Evolutionary conservation across 2,797 vertebrate genomes (phyloP), one percentile per base, ranked within the genome.

Genomic region (Mormyrus proboscirostris): DNA sequence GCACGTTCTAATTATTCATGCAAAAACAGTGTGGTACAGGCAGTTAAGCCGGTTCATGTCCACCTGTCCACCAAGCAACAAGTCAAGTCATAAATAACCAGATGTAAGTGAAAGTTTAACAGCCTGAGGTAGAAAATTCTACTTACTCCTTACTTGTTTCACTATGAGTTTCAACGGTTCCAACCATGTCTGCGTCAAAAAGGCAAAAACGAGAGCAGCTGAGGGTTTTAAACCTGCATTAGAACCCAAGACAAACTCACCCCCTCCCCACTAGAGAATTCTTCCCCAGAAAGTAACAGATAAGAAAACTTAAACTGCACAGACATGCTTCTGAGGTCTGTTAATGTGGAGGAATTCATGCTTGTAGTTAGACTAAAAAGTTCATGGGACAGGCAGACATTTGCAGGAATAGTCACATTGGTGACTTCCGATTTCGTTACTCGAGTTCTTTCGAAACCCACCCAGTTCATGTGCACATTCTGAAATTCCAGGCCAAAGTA

Each of bases 401-500:
- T 69, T 4, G 65, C 9, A 25, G 29, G 29, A 33, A 25, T 62
- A 0, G n/a, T 3, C n/a, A 62, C 57, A 62, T 2, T 16, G 62
- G 25, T 69, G 25, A 69, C 62, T 25, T 62, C 57, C 57, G 0
- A 22, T 62, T 62, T 1, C 0, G 22, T 65, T 3, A 33, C 69
- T 7, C 5, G 16, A 38, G 10, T 38, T 76, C 73, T 44, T 19
- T 76, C 25, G 7, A 79, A 41, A 94, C 98, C 0, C 96, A 99
- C 99, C 98, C 98, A 99, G 91, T 94, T 96, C 90, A 98, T 96
- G 92, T 97, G 98, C 91, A 94, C 93, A 90, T 97, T 98, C 94
- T 98, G 97, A 93, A 98, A 99, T 95, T 99, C 98, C 55, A 99
- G 95, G 90, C 99, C 98, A 92, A 99, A 99, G 95, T 99, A 99